Base-by-base conservation (phyloP, 2,888 invertebrate genomes). In the Hylaea fasciaria region DNA sequence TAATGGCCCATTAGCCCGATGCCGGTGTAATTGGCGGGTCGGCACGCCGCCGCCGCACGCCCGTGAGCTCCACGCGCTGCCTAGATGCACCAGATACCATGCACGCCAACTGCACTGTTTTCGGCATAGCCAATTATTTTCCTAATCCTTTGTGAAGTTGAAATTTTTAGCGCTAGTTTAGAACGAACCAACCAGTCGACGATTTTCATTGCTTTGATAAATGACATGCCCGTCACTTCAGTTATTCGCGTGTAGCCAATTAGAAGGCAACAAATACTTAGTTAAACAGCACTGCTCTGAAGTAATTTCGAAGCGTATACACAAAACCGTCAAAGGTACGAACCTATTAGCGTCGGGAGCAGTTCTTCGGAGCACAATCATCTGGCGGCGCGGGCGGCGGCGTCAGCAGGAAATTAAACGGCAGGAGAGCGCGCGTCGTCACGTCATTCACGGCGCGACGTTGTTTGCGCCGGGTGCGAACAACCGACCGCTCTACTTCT, bases 371-470 rank as follows among this genome's bases (percentile, higher is more conserved):
- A 65, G 70, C 65, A 82, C 83, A 86, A 84, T 85, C 82, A 76
- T 74, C 68, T 70, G 78, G 80, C 83, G 32, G 32, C 32, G 32
- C 9, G 9, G 32, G 32, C 32, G 32, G 7, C 22, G 83, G 78
- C 89, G 85, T 81, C 85, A 74, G 76, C 87, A 89, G 91, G 91
- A 91, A 91, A 91, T 91, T 91, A 89, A 90, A 86, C 83, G 80
- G 78, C 72, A 76, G 82, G 81, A 80, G 81, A 74, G 69, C 74
- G 9, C 74, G 65, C 77, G 76, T 77, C 81, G 75, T 78, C 83
- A 76, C 77, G 87, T 85, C 86, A 87, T 81, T 85, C 87, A 83
- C 65, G 59, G 68, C 69, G 72, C 75, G 75, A 68, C 68, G 76
- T 48, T 43, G 56, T 52, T 44, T 45, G 52, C 40, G n/a, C n/a